Base-by-base conservation (phyloP, 2,888 invertebrate genomes). In the Synanthedon andrenaeformis region DNA sequence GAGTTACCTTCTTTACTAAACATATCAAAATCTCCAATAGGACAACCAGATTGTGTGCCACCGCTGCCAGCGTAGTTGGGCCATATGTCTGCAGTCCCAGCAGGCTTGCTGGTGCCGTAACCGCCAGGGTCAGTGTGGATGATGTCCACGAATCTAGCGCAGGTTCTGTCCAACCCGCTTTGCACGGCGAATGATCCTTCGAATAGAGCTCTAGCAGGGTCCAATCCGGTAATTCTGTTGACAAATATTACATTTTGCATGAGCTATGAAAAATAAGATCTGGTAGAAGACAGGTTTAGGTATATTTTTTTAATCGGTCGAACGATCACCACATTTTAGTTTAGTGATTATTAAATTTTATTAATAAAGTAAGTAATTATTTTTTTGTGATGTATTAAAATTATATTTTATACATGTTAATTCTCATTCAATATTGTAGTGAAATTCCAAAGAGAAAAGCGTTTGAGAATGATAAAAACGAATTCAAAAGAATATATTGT, bases 91-190 rank as follows among this genome's bases (percentile, higher is more conserved):
- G 82, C 89, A 0, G 89, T 88, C 0, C 90, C 91, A 0, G 79
- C 72, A 3, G 87, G 72, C 1, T 67, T 62, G 19, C 82, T 87
- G 19, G 84, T 86, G 1, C 91, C 91, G 65, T 90, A 90, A 19
- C 87, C 76, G 58, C 89, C 89, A 10, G 90, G 89, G 69, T 92
- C 91, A 3, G 91, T 91, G 69, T 93, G 93, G 52, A 93, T 89
- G 41, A 92, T 89, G 74, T 92, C 90, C 50, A 91, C 91, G 57
- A 90, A 90, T 52, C 76, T 77, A 0, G 90, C 91, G 64, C 90
- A 89, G 0, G 79, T 80, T 12, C 84, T 78, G 60, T 80, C 88
- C 17, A 91, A 61, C 0, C 77, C 80, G 1, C 54, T 62, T 11
- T 68, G 62, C 1, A 81, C 23, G 0, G 72, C 61, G 8, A 82